Percentiles rank a stretch among this genome's conserved stretches.
Evolutionary conservation across 2,797 vertebrate genomes (phyloP).

Genomic region (Anguilla marmorata): DNA sequence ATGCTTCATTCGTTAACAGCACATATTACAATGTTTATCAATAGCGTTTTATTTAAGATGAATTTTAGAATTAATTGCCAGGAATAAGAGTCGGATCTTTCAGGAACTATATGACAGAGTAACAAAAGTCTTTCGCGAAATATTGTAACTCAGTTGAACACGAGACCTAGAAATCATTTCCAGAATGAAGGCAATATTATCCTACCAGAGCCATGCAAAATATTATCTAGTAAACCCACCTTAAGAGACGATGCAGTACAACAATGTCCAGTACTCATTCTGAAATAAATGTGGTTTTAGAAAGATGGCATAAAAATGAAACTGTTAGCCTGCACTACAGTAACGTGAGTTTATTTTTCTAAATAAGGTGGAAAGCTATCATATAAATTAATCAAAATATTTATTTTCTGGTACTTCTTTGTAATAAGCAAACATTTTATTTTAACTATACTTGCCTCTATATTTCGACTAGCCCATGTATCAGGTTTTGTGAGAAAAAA

Average conservation of each 20-base stretch:
- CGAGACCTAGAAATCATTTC: neutral
- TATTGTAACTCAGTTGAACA: slow-evolving; percentile 64
- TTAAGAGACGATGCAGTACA: neutral
- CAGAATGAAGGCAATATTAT: neutral
- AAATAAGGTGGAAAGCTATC: neutral
- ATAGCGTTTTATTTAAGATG: slow-evolving; percentile 63
- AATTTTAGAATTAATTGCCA: slow-evolving; percentile 53
- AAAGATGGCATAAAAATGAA: neutral
- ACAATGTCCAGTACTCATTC: neutral
- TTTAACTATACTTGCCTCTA: neutral
- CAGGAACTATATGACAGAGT: slow-evolving; percentile 10
- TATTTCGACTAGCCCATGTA: neutral
- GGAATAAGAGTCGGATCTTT: slow-evolving; percentile 61
- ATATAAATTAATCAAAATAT: neutral
- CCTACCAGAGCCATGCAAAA: too few species aligned
- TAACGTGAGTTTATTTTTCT: neutral
- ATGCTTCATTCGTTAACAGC: slow-evolving; percentile 66
- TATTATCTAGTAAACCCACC: neutral
- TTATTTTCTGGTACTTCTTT: neutral
- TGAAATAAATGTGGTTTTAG: neutral
- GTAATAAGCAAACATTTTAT: neutral
- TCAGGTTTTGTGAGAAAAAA: neutral
- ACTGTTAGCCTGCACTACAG: neutral
- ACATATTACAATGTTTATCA: slow-evolving; percentile 67
- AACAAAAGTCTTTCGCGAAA: slow-evolving; percentile 56